Percentiles rank a stretch among this genome's conserved stretches.
phyloP scores from a whole-genome alignment of 1,140 invertebrate species.

The Orussus abietinus region DNA sequence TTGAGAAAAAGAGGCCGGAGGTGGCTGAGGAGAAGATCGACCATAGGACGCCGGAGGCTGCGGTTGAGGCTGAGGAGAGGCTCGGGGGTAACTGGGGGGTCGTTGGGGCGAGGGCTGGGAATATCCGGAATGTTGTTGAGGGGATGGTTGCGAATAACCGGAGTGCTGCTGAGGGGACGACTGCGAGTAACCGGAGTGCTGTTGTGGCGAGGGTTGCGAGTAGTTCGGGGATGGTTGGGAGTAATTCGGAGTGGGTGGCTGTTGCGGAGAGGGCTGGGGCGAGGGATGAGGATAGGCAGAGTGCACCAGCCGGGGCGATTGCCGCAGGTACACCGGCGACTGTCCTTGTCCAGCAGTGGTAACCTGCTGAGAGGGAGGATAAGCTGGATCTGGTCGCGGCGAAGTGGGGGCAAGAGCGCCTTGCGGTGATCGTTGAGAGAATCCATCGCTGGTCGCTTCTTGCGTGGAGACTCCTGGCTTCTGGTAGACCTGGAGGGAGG shows the following conservation, averaged over 20 bases:
- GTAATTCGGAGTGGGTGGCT: constrained; percentile 27
- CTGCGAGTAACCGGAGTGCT: constrained; percentile 26
- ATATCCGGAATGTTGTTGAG: constrained; percentile 15
- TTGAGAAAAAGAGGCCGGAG: constrained; percentile 20
- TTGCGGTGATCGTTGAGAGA: constrained; percentile 29
- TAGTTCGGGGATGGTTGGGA: constrained; percentile 33
- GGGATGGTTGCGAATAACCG: constrained; percentile 18
- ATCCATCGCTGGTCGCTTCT: too few species aligned
- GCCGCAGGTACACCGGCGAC: not conserved
- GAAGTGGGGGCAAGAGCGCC: constrained; percentile 24
- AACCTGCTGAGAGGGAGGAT: not conserved
- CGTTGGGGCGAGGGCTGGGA: constrained; percentile 22
- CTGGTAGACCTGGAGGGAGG: constrained; percentile 34
- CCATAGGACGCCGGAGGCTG: constrained; percentile 21
- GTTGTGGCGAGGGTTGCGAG: constrained; percentile 33
- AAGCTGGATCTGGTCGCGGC: not conserved
- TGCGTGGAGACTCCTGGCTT: constrained; percentile 32
- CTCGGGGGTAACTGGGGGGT: constrained; percentile 19
- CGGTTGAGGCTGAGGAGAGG: constrained; percentile 19
- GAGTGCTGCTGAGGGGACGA: constrained; percentile 21
- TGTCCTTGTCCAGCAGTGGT: not conserved
- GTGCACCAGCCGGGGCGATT: too few species aligned
- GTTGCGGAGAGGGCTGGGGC: constrained; percentile 31
- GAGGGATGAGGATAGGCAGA: constrained; percentile 16
- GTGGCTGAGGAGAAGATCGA: constrained; percentile 28